Conservation (phyloP, 2,113 vertebrate genomes). For the Scortum barcoo region DNA sequence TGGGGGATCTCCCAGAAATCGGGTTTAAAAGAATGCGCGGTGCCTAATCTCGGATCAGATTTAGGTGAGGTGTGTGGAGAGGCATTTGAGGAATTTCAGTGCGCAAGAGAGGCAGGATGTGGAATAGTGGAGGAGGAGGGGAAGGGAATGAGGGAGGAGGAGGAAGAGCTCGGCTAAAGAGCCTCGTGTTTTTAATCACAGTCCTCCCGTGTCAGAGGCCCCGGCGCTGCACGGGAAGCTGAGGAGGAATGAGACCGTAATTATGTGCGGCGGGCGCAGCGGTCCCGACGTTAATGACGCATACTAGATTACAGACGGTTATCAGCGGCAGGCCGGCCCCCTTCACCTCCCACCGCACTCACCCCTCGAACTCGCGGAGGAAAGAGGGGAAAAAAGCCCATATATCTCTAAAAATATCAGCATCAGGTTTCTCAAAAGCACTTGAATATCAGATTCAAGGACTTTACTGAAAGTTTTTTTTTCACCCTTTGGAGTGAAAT, state of each 20-base stretch:
- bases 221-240: conserved; percentile 71
- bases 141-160: conserved; percentile 28
- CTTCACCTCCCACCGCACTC: conserved; percentile 48
- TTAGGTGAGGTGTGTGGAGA: conserved; percentile 53
- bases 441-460: conserved; percentile 20
- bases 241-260: conserved; percentile 81
- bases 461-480: conserved; percentile 13
- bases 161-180: conserved; percentile 62
- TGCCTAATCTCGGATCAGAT: conserved; percentile 55
- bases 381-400: conserved; percentile 18
- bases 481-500: too few species aligned
- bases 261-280: conserved; percentile 74
- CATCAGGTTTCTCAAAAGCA: conserved; percentile 18
- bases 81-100: conserved; percentile 69
- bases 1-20: conserved; percentile 7
- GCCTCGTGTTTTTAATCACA: conserved; percentile 82
- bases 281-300: conserved; percentile 78
- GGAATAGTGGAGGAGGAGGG: conserved; percentile 39
- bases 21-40: conserved; percentile 22
- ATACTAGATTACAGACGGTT: conserved; percentile 76
- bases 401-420: conserved; percentile 55
- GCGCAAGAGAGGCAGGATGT: conserved; percentile 63
- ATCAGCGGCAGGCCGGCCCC: conserved; percentile 60
- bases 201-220: conserved; percentile 78
- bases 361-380: conserved; percentile 20